Evolutionary conservation across 2,113 vertebrate genomes (phyloP).

Genomic region (Rana temporaria): DNA sequence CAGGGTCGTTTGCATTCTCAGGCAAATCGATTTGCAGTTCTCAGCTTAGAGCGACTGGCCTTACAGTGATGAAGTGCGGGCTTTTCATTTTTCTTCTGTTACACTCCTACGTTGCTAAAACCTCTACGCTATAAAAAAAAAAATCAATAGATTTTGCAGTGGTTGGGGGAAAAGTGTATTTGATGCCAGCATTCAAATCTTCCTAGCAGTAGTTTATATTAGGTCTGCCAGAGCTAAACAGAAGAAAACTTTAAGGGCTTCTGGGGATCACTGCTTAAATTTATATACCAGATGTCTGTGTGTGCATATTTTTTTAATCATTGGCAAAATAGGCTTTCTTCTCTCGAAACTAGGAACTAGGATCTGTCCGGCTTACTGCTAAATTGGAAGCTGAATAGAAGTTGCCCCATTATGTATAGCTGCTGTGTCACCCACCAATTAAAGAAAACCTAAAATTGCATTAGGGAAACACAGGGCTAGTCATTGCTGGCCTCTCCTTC

Average conservation of each 20-base stretch:
- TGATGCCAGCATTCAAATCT: slow-evolving; percentile 50
- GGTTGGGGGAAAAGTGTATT: slow-evolving; percentile 57
- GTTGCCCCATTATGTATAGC: neutral
- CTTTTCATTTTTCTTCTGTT: slow-evolving; percentile 46
- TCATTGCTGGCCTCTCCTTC: too few species aligned
- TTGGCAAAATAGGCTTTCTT: slow-evolving; percentile 55
- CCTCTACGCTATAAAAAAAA: slow-evolving; percentile 43
- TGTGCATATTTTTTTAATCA: slow-evolving; percentile 40
- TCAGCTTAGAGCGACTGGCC: slow-evolving; percentile 54
- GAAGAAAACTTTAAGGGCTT: slow-evolving; percentile 58
- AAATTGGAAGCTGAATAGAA: slow-evolving; percentile 9
- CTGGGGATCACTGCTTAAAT: slow-evolving; percentile 52
- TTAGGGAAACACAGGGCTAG: too few species aligned
- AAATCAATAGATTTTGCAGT: slow-evolving; percentile 61
- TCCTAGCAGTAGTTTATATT: slow-evolving; percentile 56
- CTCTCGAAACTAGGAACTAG: rapidly evolving
- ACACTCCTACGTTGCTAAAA: slow-evolving; percentile 47
- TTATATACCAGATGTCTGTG: slow-evolving; percentile 62
- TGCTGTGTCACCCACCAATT: neutral
- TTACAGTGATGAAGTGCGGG: slow-evolving; percentile 46
- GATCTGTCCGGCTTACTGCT: slow-evolving; percentile 6
- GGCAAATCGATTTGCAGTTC: slow-evolving; percentile 49
- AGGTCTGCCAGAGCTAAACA: slow-evolving; percentile 56
- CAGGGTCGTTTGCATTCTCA: slow-evolving; percentile 45
- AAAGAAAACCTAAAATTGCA: too few species aligned